Base-by-base conservation (phyloP, 2,888 invertebrate genomes). In the Stenolophus ochropezus region DNA sequence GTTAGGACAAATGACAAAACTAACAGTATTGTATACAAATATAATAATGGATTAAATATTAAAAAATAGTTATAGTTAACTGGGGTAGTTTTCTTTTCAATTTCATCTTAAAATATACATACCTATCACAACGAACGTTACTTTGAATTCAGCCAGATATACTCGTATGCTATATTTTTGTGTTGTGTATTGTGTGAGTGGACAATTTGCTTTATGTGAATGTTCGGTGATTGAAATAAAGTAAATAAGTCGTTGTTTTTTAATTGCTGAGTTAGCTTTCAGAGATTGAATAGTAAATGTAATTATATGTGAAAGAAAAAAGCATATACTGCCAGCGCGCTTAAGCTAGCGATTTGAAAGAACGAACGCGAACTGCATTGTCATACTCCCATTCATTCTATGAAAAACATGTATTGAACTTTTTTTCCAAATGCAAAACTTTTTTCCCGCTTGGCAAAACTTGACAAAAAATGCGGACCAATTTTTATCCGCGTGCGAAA, bases 401-500 rank as follows among this genome's bases (percentile, higher is more conserved):
- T 51, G 53, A 27, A 75, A 75, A 75, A 75, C 49, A 51, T 75
- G 75, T 75, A 75, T 75, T 53, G 75, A 75, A 75, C 16, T 73
- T 75, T 71, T 74, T 33, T 75, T 75, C 53, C 53, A 16, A 51
- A 75, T 75, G 75, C 53, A 75, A 73, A 75, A 75, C 51, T 75
- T 77, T 77, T 58, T 65, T 77, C 76, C 56, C 61, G 61, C 23
- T 61, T 77, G 77, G 18, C 56, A 53, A 53, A 76, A 20, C 49
- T 49, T 33, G 14, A 47, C 47, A 73, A 76, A 76, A 76, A 76
- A 76, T 53, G 16, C 53, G 51, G 74, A 8, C 23, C 74, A 75
- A 75, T 75, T 76, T 76, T 76, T 76, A 76, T 76, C 76, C 76
- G 23, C 56, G 49, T 49, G 73, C 51, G 73, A 73, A 73, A 73